These are phyloP conservation scores for Poeciliopsis presidionis DNA, from an alignment of 2,797 vertebrate species.

Conservation along the genomic window DNA sequence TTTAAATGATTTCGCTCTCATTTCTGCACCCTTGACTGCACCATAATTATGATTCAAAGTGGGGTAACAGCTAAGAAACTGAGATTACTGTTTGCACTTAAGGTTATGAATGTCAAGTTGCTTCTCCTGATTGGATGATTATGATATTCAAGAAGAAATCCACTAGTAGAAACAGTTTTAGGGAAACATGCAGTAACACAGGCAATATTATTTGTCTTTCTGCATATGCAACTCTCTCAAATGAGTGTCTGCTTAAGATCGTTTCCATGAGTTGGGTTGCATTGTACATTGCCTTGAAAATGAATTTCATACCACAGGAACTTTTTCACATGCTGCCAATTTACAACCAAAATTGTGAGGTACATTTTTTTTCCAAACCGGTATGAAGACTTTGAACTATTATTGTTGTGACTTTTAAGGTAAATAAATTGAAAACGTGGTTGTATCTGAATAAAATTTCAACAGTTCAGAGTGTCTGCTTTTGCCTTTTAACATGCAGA, in stretches of 20 bases:
- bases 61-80: constrained; percentile 59
- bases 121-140: constrained; percentile 63
- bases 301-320: neutral
- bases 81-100: constrained; percentile 61
- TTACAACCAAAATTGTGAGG: neutral
- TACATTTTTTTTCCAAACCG: neutral
- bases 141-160: constrained; percentile 40
- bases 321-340: neutral
- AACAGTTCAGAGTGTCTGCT: neutral
- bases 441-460: neutral
- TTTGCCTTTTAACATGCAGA: neutral
- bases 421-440: neutral
- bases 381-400: neutral
- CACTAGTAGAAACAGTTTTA: constrained; percentile 15
- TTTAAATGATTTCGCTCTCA: constrained; percentile 57
- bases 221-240: constrained; percentile 10
- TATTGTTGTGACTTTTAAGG: neutral
- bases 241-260: neutral
- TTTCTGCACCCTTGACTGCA: constrained; percentile 68
- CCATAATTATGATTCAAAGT: constrained; percentile 75
- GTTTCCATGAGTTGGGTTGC: neutral
- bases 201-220: constrained; percentile 12
- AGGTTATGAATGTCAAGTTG: constrained; percentile 42
- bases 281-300: neutral
- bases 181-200: constrained; percentile 15